phyloP scores from a whole-genome alignment of 2,113 vertebrate genomes.

The Lepus americanus region DNA sequence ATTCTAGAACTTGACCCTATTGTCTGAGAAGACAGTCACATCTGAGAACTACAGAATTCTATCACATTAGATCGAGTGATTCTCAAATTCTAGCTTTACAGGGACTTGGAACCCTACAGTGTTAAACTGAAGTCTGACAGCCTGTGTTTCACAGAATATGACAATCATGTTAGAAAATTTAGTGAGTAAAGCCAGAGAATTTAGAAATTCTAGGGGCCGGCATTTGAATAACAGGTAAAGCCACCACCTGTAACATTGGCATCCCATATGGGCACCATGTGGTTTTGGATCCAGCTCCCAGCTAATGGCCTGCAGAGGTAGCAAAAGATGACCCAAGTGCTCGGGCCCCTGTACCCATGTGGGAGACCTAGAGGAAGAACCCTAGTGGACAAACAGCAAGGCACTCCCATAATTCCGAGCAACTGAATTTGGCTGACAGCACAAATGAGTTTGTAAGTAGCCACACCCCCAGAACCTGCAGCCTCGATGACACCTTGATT shows the following conservation, averaged over 20 bases:
- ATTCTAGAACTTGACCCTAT: background rate
- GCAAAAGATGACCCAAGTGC: too few relatives aligned
- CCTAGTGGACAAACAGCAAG: background rate
- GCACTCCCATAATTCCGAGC: background rate
- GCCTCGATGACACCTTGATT: too few relatives aligned
- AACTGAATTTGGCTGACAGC: background rate
- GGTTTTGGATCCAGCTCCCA: too few relatives aligned
- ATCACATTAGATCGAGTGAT: background rate
- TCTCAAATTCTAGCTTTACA: background rate
- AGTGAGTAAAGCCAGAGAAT: background rate
- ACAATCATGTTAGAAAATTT: background rate
- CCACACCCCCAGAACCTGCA: background rate
- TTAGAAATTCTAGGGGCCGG: background rate
- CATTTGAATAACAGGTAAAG: too few relatives aligned
- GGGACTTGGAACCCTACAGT: background rate
- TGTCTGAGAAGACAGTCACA: background rate
- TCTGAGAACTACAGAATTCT: background rate
- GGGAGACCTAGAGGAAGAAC: too few relatives aligned
- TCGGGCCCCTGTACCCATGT: too few relatives aligned
- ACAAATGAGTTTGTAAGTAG: fast-evolving
- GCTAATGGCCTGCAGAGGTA: too few relatives aligned
- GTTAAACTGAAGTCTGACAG: background rate
- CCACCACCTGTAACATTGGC: background rate
- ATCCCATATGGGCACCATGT: too few relatives aligned
- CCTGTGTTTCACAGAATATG: background rate